A percentile compares a stretch with the other conserved stretches of the same genome.
Evolutionary conservation across 1,140 invertebrate genomes (phyloP).

Genomic region (Spodoptera frugiperda): DNA sequence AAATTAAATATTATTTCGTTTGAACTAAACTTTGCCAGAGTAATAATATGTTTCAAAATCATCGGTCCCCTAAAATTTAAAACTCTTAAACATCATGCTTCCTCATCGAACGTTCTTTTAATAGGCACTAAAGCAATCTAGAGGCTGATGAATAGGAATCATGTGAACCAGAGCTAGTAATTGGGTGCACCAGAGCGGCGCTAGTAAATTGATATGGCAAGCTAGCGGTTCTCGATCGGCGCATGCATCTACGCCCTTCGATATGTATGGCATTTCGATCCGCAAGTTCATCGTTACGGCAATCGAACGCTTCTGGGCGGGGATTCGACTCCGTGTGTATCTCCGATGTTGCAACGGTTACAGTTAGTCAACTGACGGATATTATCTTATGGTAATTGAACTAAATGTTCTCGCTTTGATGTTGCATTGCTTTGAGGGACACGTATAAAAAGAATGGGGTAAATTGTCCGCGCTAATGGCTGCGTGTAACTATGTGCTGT

Average conservation of each 20-base stretch:
- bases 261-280: conserved; percentile 62
- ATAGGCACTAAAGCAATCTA: conserved; percentile 47
- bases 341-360: conserved; percentile 71
- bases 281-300: conserved; percentile 56
- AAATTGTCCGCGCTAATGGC: conserved; percentile 30
- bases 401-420: conserved; percentile 53
- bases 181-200: conserved; percentile 80
- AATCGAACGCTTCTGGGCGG: conserved; percentile 59
- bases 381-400: conserved; percentile 64
- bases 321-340: conserved; percentile 52
- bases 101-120: conserved; percentile 41
- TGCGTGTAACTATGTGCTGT: conserved; percentile 6
- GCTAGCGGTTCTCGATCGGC: conserved; percentile 76
- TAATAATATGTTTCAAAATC: background rate
- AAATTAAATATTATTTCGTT: no score
- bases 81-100: conserved; percentile 12
- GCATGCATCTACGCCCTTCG: conserved; percentile 73
- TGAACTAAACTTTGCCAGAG: no score
- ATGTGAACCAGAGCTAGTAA: conserved; percentile 82
- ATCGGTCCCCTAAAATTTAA: background rate
- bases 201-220: conserved; percentile 81
- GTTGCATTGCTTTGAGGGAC: conserved; percentile 30
- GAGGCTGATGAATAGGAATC: conserved; percentile 72
- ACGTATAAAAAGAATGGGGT: conserved; percentile 17
- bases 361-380: conserved; percentile 64